These are phyloP conservation scores for Chrysopilus asiliformis DNA, from an alignment of 2,888 invertebrate species.

Conservation along the genomic window DNA sequence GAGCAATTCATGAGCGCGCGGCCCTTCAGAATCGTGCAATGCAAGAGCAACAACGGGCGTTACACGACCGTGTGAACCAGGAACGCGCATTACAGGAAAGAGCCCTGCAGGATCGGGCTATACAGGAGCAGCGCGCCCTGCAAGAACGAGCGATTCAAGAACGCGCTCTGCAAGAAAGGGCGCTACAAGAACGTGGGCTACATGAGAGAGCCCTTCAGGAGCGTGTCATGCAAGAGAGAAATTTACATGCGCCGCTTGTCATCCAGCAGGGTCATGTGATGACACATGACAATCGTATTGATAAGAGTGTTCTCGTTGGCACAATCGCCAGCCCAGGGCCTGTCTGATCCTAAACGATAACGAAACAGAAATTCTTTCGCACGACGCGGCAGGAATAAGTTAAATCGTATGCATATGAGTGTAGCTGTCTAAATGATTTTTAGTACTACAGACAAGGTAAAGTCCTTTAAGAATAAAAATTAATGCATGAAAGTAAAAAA, in stretches of 20 bases:
- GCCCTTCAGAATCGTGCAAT: constrained; percentile 14
- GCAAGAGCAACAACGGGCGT: constrained; percentile 18
- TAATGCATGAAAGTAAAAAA: no score
- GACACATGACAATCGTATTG: constrained; percentile 16
- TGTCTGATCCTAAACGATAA: no score
- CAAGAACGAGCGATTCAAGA: constrained; percentile 18
- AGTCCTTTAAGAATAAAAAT: no score
- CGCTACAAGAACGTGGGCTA: constrained; percentile 12
- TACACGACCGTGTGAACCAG: constrained; percentile 16
- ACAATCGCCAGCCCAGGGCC: constrained; percentile 17
- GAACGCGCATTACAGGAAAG: constrained; percentile 17
- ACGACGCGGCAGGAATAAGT: no score
- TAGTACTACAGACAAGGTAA: no score
- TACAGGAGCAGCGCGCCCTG: constrained; percentile 17
- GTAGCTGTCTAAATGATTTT: no score
- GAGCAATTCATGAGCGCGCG: constrained; percentile 13
- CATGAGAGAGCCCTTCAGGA: constrained; percentile 13
- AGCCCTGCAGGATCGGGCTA: constrained; percentile 11
- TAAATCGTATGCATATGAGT: no score
- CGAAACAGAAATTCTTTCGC: no score
- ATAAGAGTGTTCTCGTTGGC: constrained; percentile 17
- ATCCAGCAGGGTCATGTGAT: constrained; percentile 18
- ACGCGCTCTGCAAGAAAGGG: constrained; percentile 13
- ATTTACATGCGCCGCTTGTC: constrained; percentile 17
- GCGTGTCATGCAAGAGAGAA: constrained; percentile 15